Percentiles rank a stretch among this genome's conserved stretches.
These are phyloP conservation scores for Cyaniris semiargus DNA, from an alignment of 2,888 invertebrate species.

Conservation along the genomic window DNA sequence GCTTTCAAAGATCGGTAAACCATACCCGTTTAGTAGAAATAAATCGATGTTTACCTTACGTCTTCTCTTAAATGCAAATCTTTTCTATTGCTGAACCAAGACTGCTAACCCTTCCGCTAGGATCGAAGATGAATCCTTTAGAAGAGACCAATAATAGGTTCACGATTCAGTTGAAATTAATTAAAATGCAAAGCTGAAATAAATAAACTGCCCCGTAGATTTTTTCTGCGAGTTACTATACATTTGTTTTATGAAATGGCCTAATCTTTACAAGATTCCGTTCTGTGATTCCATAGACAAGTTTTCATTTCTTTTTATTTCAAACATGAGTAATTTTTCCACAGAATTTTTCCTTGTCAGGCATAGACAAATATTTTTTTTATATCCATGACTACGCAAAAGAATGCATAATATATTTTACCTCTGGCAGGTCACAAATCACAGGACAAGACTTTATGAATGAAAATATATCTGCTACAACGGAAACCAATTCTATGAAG, in stretches of 20 bases:
- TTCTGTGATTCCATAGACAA: slow-evolving; percentile 80
- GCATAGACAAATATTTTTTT: slow-evolving; percentile 45
- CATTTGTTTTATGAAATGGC: slow-evolving; percentile 82
- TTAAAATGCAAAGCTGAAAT: slow-evolving; percentile 80
- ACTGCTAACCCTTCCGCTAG: slow-evolving; percentile 78
- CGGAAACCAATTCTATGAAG: no score
- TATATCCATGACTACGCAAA: not conserved
- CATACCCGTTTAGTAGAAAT: slow-evolving; percentile 70
- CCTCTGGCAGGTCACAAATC: no score
- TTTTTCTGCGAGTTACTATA: slow-evolving; percentile 81
- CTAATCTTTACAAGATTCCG: slow-evolving; percentile 82
- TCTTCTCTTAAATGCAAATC: slow-evolving; percentile 78
- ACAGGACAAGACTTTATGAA: no score
- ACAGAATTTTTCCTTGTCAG: slow-evolving; percentile 57
- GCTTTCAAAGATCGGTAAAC: slow-evolving; percentile 55
- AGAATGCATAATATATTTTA: not conserved
- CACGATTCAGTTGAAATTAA: slow-evolving; percentile 79
- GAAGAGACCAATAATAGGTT: slow-evolving; percentile 71
- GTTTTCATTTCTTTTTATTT: slow-evolving; percentile 68
- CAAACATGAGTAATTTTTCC: slow-evolving; percentile 59
- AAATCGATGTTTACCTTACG: slow-evolving; percentile 82
- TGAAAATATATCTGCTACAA: no score
- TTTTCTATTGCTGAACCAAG: slow-evolving; percentile 78
- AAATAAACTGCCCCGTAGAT: slow-evolving; percentile 80
- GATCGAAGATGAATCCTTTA: slow-evolving; percentile 74